A percentile compares a stretch with the other conserved stretches of the same genome.
phyloP scores from a whole-genome alignment of 2,888 invertebrate species.

The Drosophila paranaensis region DNA sequence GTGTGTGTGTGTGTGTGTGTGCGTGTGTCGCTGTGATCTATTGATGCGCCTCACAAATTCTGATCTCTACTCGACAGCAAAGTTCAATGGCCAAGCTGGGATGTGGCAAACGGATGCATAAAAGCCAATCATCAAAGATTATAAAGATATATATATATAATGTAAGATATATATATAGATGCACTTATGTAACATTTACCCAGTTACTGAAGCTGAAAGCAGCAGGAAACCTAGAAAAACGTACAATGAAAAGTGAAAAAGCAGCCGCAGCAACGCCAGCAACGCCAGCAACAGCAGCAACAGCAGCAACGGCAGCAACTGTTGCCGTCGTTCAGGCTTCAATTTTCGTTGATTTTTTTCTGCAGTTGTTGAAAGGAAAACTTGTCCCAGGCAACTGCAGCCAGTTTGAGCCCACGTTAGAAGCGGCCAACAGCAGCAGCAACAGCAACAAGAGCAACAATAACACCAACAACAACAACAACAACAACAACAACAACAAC shows the following conservation, averaged over 20 bases:
- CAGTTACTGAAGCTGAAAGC: slow-evolving; percentile 76
- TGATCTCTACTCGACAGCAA: slow-evolving; percentile 32
- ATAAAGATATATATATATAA: no score
- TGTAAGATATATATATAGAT: not conserved
- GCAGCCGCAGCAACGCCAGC: slow-evolving; percentile 1
- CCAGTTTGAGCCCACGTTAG: slow-evolving; percentile 60
- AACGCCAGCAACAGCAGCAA: slow-evolving; percentile 16
- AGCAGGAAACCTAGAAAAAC: slow-evolving; percentile 78
- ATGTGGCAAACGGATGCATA: slow-evolving; percentile 13
- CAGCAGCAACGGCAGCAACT: slow-evolving; percentile 16
- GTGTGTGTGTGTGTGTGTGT: not conserved
- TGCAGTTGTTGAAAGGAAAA: slow-evolving; percentile 67
- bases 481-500: slow-evolving; percentile 15
- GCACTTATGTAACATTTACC: slow-evolving; percentile 82
- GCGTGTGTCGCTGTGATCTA: slow-evolving; percentile 1
- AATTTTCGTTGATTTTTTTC: slow-evolving; percentile 9
- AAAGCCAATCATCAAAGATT: not conserved
- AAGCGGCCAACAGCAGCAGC: slow-evolving; percentile 41
- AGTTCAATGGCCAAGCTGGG: slow-evolving; percentile 33
- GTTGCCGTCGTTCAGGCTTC: slow-evolving; percentile 40
- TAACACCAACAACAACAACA: slow-evolving; percentile 32
- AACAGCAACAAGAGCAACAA: slow-evolving; percentile 9
- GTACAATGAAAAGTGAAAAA: slow-evolving; percentile 60
- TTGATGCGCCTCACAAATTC: slow-evolving; percentile 20
- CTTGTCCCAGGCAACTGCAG: slow-evolving; percentile 58